Percentiles rank a stretch among this genome's conserved stretches.
Evolutionary conservation across 2,888 invertebrate genomes (phyloP).

Genomic region (Rotaria macrura): DNA sequence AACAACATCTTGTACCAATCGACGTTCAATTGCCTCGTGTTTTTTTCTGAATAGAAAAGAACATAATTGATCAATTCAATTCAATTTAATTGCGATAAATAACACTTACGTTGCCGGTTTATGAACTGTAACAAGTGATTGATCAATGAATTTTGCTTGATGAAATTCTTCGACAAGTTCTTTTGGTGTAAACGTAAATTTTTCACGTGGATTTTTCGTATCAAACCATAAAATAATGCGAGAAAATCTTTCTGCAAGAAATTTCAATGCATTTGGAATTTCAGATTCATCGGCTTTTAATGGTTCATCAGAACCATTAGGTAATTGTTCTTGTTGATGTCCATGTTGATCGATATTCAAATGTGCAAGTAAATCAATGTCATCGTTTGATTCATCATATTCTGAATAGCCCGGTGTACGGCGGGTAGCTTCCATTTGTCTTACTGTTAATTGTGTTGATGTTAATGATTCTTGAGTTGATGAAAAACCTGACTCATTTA

Average conservation of each 20-base stretch:
- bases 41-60: neutral
- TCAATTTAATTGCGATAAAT: neutral
- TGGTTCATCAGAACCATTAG: neutral
- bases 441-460: neutral
- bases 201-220: neutral
- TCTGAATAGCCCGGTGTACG: neutral
- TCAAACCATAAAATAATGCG: neutral
- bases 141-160: slow-evolving; percentile 17
- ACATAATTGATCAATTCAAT: neutral
- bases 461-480: neutral
- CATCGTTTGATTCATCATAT: neutral
- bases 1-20: neutral
- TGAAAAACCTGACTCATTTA: neutral
- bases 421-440: neutral
- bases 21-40: neutral
- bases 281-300: neutral
- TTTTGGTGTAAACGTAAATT: neutral
- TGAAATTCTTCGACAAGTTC: neutral
- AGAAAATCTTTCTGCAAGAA: slow-evolving; percentile 7
- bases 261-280: neutral
- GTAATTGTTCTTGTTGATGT: neutral
- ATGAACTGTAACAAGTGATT: neutral
- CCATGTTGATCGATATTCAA: slow-evolving; percentile 4
- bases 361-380: neutral
- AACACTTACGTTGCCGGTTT: neutral